Percentiles rank a stretch among this genome's conserved stretches.
These are phyloP conservation scores for Picus viridis DNA, from an alignment of 2,797 vertebrate species.

Conservation along the genomic window DNA sequence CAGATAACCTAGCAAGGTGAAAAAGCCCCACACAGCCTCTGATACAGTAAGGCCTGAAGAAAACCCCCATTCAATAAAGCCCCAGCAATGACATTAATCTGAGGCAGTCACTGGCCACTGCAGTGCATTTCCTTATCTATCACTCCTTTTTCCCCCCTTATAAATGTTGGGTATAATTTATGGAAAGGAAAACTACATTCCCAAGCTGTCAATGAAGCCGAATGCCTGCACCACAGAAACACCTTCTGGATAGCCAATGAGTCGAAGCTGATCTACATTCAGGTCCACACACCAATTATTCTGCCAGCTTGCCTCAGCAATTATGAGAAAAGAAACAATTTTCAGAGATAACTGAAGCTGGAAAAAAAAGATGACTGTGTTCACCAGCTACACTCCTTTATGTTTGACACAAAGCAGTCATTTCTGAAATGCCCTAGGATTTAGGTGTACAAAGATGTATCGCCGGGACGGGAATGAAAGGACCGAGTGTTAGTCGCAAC, in stretches of 20 bases:
- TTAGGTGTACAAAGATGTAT: constrained; percentile 16
- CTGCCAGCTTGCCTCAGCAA: constrained; percentile 36
- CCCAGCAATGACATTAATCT: not conserved
- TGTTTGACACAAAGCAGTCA: constrained; percentile 11
- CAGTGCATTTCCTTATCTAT: not conserved
- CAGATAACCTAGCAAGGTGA: not conserved
- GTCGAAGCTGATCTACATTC: constrained; percentile 5
- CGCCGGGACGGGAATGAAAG: constrained; percentile 32
- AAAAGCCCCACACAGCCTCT: not conserved
- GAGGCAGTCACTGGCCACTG: not conserved
- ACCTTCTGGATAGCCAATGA: not conserved
- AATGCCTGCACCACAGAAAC: not conserved
- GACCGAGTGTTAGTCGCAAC: constrained; percentile 28
- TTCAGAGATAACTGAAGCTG: not conserved
- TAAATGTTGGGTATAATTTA: not conserved
- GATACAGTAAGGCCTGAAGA: not conserved
- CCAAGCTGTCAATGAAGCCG: not conserved
- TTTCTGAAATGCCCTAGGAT: constrained; percentile 45
- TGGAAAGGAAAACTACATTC: constrained; percentile 1
- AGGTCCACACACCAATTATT: constrained; percentile 4
- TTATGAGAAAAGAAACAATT: constrained; percentile 29
- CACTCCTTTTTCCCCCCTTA: not conserved
- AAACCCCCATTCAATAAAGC: not conserved
- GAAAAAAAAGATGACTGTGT: constrained; percentile 2
- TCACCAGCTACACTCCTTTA: not conserved